A percentile compares a stretch with the other conserved stretches of the same genome.
Conservation (phyloP, 2,888 invertebrate species). For the Chaetoderma sp. region DNA sequence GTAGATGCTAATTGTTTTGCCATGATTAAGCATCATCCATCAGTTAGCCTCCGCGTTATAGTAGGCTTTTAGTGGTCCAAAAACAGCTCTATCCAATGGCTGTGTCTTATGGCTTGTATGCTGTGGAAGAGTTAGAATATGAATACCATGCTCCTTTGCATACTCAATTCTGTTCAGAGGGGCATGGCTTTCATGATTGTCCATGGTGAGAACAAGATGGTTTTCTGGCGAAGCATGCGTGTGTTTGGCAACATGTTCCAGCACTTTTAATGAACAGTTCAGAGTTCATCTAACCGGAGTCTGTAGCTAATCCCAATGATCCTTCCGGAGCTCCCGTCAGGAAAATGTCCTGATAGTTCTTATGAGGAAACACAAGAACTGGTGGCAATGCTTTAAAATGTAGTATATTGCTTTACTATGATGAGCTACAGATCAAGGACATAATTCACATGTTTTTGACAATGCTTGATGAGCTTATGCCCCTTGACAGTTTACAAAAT, state of each 20-base stretch:
- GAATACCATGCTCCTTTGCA: slow-evolving; percentile 25
- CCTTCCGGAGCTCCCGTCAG: slow-evolving; percentile 21
- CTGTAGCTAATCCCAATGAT: slow-evolving; percentile 20
- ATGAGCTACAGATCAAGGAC: no score
- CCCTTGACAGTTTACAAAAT: no score
- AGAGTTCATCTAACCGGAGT: slow-evolving; percentile 29
- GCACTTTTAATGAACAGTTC: no score
- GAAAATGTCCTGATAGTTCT: slow-evolving; percentile 16
- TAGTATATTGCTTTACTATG: no score
- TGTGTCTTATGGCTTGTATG: slow-evolving; percentile 28
- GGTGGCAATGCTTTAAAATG: no score
- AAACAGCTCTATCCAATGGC: slow-evolving; percentile 47
- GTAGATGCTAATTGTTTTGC: slow-evolving; percentile 50
- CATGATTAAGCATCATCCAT: slow-evolving; percentile 54
- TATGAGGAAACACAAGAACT: slow-evolving; percentile 31
- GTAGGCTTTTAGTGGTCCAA: slow-evolving; percentile 53
- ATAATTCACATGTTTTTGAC: no score
- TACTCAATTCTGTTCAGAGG: slow-evolving; percentile 25
- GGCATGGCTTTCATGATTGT: slow-evolving; percentile 31
- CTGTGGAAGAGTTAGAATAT: slow-evolving; percentile 29
- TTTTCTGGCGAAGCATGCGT: slow-evolving; percentile 23
- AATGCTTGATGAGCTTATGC: no score
- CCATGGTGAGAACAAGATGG: slow-evolving; percentile 19
- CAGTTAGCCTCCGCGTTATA: slow-evolving; percentile 49
- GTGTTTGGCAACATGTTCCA: slow-evolving; percentile 20